Evolutionary conservation across 2,797 vertebrate species (phyloP).

Genomic region (Mormyrus hasselquistii): DNA sequence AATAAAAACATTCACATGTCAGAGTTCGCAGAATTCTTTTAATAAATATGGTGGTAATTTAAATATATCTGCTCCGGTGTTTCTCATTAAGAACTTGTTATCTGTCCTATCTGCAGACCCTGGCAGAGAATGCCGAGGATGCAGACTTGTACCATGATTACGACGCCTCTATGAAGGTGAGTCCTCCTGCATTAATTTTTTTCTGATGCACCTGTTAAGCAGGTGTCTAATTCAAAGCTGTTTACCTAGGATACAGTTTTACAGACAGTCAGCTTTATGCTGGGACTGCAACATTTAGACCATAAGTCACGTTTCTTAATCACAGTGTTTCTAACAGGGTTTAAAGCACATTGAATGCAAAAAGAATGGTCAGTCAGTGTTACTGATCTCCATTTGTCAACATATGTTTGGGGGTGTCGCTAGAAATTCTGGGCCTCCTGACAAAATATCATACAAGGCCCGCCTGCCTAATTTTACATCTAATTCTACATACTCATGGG

Average conservation of each 20-base stretch:
- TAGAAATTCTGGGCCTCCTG: neutral
- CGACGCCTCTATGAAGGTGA: slow-evolving; percentile 82
- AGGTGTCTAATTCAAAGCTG: neutral
- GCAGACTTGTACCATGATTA: slow-evolving; percentile 86
- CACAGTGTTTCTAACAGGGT: neutral
- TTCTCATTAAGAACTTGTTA: neutral
- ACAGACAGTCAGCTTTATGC: neutral
- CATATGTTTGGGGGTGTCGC: neutral
- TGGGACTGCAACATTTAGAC: neutral
- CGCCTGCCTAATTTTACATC: neutral
- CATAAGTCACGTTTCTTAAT: neutral
- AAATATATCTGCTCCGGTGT: neutral
- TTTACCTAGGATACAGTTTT: neutral
- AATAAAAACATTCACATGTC: neutral
- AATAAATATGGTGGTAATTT: neutral
- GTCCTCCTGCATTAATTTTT: slow-evolving; percentile 13
- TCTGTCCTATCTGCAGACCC: slow-evolving; percentile 55
- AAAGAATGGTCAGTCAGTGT: neutral
- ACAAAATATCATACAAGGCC: neutral
- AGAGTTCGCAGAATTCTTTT: neutral
- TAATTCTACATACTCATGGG: neutral
- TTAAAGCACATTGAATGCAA: neutral
- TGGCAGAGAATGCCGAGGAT: slow-evolving; percentile 87
- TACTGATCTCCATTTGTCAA: neutral
- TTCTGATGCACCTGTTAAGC: neutral